Base-by-base conservation (phyloP, 2,888 invertebrate species). In the Melanostoma scalare region DNA sequence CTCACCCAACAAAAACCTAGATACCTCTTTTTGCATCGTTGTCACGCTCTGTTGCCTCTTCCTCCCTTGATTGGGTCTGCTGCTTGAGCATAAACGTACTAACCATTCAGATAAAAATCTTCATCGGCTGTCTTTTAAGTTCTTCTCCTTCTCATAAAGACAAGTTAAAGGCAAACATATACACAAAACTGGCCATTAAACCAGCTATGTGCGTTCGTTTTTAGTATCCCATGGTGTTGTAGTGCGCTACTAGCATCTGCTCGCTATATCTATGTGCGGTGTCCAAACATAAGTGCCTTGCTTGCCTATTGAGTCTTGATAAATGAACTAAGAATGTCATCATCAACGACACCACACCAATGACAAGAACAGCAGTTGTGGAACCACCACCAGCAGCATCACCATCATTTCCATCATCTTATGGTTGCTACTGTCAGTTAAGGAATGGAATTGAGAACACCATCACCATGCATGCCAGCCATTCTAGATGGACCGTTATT, bases 321-420 rank as follows among this genome's bases (percentile, higher is more conserved):
- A 79, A 84, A 74, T 55, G 60, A 67, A 67, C 79, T 55, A 71
- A 46, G 71, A 74, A 82, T 65, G 78, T 65, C 82, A 69, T 74
- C 82, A 65, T 78, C 69, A 75, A 61, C 71, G 65, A 74, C 58
- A 76, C 56, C 48, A 50, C 61, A 74, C 46, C 38, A 63, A 31
- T 48, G 44, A 56, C 46, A 61, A 53, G 44, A 68, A 36, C 2
- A 38, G 36, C 55, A 46, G n/a, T 44, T 71, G 53, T 60, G 46
- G 48, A 53, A 71, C 50, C 40, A 56, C 31, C 74, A 63, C 40
- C 78, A 60, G 65, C 71, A 68, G 55, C 77, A 81, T 68, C 67
- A 58, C 42, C 61, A 65, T 69, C 69, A 58, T 56, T 53, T 40
- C 58, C 48, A 44, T 68, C 50, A 68, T 31, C 38, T 50, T 50